phyloP scores from a whole-genome alignment of 2,888 invertebrate species.

The Bugulina stolonifera region DNA sequence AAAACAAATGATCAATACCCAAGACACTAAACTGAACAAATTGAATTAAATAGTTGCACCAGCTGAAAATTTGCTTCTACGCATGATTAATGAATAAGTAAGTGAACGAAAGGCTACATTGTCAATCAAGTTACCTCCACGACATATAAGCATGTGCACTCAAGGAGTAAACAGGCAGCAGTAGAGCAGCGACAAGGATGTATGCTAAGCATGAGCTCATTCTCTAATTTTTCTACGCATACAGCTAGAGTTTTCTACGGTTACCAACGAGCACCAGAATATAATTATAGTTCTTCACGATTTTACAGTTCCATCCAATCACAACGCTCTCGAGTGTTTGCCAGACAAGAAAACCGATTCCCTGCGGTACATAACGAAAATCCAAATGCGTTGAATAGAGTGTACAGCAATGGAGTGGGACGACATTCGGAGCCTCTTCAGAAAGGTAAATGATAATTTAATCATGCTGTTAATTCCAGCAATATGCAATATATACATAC shows the following conservation, averaged over 20 bases:
- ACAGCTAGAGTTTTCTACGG: not conserved
- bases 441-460: not conserved
- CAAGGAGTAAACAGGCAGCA: not conserved
- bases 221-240: not conserved
- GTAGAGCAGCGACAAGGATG: not conserved
- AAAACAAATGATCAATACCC: not conserved
- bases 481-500: no score
- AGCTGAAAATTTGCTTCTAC: not conserved
- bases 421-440: not conserved
- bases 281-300: not conserved
- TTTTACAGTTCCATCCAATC: constrained; percentile 6
- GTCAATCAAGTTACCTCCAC: not conserved
- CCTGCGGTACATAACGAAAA: not conserved
- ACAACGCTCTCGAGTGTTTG: constrained; percentile 5
- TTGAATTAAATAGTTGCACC: not conserved
- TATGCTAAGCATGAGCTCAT: not conserved
- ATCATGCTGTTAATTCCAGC: no score
- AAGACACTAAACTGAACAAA: not conserved
- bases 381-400: not conserved
- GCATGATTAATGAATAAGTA: not conserved
- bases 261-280: not conserved
- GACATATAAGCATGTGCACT: not conserved
- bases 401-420: not conserved
- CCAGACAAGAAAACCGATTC: constrained; percentile 8
- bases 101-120: not conserved